Evolutionary conservation across 1,140 invertebrate genomes (phyloP), one percentile per base, ranked within the genome.

Genomic region (Drosophila bipectinata): DNA sequence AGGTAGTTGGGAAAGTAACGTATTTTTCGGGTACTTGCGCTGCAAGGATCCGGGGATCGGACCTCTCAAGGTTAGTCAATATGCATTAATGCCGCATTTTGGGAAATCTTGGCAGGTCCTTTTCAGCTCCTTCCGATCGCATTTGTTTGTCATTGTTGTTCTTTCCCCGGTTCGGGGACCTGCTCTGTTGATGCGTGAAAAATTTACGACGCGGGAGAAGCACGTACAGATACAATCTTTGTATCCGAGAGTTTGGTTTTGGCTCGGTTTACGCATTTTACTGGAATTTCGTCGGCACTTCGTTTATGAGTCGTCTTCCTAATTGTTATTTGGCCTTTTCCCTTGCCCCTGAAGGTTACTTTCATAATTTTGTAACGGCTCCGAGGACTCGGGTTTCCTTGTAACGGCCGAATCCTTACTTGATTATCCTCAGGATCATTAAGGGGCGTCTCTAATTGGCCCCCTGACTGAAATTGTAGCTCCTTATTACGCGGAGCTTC

Each of bases 111-210:
- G 61, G 79, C 83, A 88, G 83, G 83, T 88, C 74, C 59, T 88
- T 75, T 75, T 75, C 24, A 41, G 72, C 14, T 45, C 72, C 54
- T 78, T 66, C 75, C 59, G 39, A 61, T 66, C 52, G 72, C 49
- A 82, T 85, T 87, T 78, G 71, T 79, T 82, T 79, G 83, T 82
- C 82, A 88, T 88, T 88, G 83, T 87, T 82, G 76, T 79, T 84
- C 74, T 71, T 84, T 71, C 67, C 44, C 49, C 21, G 63, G 37
- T 71, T 39, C 67, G 26, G 62, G 79, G 66, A 64, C 72, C 52
- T 66, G 63, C 59, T 68, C 58, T 64, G 69, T 72, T 88, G 83
- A 54, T 79, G 72, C 84, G 72, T 88, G 72, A 77, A 88, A 73
- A 83, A 83, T 88, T 66, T 72, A 67, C 75, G 39, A 77, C 71